Evolutionary conservation across 2,113 vertebrate species (phyloP).

Genomic region (Elanus axillaris): DNA sequence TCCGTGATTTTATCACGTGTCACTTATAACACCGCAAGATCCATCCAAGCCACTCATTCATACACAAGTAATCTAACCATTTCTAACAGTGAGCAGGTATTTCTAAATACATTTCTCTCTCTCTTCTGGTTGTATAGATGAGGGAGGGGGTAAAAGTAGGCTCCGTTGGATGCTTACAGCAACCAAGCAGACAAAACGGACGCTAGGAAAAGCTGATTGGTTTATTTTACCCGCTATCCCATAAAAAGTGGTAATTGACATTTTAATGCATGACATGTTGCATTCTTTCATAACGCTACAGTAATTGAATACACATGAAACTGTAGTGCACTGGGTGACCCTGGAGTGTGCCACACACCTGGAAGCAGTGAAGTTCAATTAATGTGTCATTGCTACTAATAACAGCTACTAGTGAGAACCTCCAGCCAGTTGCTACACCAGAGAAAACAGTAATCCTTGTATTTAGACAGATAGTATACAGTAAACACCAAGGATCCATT

Average conservation of each 20-base stretch:
- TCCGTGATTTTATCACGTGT: not conserved
- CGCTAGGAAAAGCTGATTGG: not conserved
- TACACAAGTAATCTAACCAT: not conserved
- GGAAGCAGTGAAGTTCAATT: constrained; percentile 79
- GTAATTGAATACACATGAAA: constrained; percentile 75
- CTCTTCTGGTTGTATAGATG: not conserved
- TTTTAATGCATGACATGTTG: constrained; percentile 39
- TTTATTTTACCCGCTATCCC: not conserved
- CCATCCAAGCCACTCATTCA: not conserved
- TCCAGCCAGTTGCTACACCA: constrained; percentile 50
- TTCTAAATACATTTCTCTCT: not conserved
- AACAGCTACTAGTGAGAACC: constrained; percentile 70
- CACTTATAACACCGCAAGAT: not conserved
- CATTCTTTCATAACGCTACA: constrained; percentile 53
- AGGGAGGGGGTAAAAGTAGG: not conserved
- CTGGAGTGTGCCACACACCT: constrained; percentile 79
- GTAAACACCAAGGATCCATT: constrained; percentile 39
- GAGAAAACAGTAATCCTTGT: constrained; percentile 37
- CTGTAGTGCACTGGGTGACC: constrained; percentile 62
- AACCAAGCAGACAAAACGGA: not conserved
- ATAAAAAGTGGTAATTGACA: constrained; percentile 48
- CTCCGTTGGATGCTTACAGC: not conserved
- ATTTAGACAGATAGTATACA: constrained; percentile 28
- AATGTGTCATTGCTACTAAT: constrained; percentile 76
- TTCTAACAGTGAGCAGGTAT: not conserved